phyloP scores from a whole-genome alignment of 2,113 vertebrate genomes.

The Podocnemis expansa region DNA sequence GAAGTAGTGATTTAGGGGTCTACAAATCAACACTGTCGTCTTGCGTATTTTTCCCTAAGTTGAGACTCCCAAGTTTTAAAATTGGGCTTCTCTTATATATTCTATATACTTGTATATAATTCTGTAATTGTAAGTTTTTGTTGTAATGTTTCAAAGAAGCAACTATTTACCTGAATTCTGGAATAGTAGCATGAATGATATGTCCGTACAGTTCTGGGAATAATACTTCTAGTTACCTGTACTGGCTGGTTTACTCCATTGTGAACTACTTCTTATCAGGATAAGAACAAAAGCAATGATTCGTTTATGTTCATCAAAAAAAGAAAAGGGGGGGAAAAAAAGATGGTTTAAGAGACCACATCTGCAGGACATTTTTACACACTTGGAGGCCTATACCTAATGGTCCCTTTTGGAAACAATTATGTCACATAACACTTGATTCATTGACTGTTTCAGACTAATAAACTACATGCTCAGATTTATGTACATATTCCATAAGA shows the following conservation, averaged over 20 bases:
- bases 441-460: neutral
- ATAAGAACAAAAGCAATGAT: neutral
- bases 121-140: neutral
- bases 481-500: neutral
- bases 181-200: neutral
- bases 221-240: neutral
- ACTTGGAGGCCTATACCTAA: neutral
- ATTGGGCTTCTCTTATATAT: neutral
- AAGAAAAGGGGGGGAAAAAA: too few relatives aligned
- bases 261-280: neutral
- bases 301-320: neutral
- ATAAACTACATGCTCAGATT: neutral
- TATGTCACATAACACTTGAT: neutral
- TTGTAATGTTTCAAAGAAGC: accelerated
- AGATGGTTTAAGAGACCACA: neutral
- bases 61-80: neutral
- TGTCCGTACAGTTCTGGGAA: neutral
- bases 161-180: neutral
- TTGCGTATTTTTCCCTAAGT: neutral
- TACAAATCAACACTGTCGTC: accelerated
- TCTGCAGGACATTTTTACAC: neutral
- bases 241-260: neutral
- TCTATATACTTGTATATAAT: too few relatives aligned
- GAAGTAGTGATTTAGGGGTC: neutral
- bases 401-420: neutral